phyloP scores from a whole-genome alignment of 2,888 invertebrate species.

The Rhogogaster chlorosoma region DNA sequence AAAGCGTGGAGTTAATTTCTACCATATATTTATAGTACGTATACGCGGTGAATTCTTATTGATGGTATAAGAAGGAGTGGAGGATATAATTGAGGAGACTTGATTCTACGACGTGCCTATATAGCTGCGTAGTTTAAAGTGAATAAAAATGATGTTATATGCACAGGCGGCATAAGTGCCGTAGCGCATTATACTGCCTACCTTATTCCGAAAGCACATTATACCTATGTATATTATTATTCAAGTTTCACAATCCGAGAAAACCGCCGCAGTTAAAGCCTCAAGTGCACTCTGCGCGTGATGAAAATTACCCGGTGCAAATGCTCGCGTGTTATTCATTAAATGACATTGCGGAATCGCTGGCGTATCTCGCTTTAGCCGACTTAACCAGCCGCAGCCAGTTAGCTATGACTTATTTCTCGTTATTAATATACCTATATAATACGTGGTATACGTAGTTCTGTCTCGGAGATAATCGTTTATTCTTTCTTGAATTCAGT shows the following conservation, averaged over 20 bases:
- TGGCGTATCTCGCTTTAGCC: neutral
- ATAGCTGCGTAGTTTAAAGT: neutral
- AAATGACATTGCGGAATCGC: slow-evolving; percentile 7
- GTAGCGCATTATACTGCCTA: neutral
- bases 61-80: neutral
- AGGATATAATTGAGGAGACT: neutral
- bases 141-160: neutral
- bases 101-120: neutral
- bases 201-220: neutral
- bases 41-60: neutral
- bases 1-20: neutral
- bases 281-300: neutral
- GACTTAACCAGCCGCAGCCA: neutral
- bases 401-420: neutral
- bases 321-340: slow-evolving; percentile 22
- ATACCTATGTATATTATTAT: neutral
- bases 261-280: neutral
- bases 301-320: slow-evolving; percentile 24
- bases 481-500: too few relatives aligned
- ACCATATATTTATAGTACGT: neutral
- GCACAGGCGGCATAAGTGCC: neutral
- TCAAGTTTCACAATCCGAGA: neutral
- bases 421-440: neutral
- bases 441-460: too few relatives aligned
- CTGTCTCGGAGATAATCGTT: neutral